phyloP scores from a whole-genome alignment of 2,113 vertebrate species.

The Vulpes ferrilata region DNA sequence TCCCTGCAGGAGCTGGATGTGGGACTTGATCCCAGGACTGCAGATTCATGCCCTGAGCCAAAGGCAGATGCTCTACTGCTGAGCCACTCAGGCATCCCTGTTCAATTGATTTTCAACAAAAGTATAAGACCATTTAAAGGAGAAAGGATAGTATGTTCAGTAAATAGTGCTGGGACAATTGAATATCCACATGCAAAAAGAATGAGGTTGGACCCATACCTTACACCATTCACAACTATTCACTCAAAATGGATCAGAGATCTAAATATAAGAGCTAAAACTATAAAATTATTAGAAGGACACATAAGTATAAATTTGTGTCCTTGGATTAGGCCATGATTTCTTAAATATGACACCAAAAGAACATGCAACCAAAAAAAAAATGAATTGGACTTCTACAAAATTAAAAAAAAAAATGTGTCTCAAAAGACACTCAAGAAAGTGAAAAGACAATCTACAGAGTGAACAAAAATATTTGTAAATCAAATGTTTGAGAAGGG shows the following conservation, averaged over 20 bases:
- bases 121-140: background rate
- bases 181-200: background rate
- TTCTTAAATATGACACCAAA: background rate
- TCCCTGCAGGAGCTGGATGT: too few relatives aligned
- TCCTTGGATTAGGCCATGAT: background rate
- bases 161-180: background rate
- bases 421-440: background rate
- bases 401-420: background rate
- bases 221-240: background rate
- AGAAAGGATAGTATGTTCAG: background rate
- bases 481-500: background rate
- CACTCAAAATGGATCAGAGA: background rate
- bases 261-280: background rate
- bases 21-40: too few relatives aligned
- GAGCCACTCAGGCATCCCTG: background rate
- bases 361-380: background rate
- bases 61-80: too few relatives aligned
- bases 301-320: background rate
- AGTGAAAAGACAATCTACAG: background rate
- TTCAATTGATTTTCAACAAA: background rate
- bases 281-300: background rate
- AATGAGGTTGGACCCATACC: background rate
- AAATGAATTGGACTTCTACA: background rate
- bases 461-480: background rate
- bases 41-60: too few relatives aligned